Evolutionary conservation across 2,888 invertebrate species (phyloP).

Genomic region (Agonopterix arenella): DNA sequence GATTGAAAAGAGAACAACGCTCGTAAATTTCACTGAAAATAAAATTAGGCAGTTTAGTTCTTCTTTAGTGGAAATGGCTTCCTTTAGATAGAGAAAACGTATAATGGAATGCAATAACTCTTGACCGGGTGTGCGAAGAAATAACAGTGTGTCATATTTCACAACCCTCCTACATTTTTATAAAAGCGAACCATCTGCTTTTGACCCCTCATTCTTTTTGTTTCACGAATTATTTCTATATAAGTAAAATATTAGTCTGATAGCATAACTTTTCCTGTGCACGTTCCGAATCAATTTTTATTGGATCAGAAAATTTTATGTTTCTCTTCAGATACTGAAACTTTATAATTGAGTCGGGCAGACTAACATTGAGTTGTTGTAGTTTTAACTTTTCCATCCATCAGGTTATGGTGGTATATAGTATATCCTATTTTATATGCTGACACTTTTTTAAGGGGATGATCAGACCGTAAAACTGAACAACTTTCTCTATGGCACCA

Average conservation of each 20-base stretch:
- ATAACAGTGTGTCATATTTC: slow-evolving; percentile 77
- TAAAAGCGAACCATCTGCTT: slow-evolving; percentile 76
- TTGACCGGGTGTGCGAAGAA: slow-evolving; percentile 77
- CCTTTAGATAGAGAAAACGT: slow-evolving; percentile 75
- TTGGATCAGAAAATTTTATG: slow-evolving; percentile 20
- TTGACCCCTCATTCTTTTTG: slow-evolving; percentile 76
- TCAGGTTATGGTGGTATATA: too few species aligned
- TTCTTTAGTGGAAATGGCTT: slow-evolving; percentile 73
- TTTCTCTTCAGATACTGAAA: slow-evolving; percentile 11
- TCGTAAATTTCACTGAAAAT: slow-evolving; percentile 22
- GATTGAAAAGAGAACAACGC: too few species aligned
- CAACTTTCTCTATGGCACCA: too few species aligned
- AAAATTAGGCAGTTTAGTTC: slow-evolving; percentile 71
- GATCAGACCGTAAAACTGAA: too few species aligned
- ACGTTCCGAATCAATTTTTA: slow-evolving; percentile 37
- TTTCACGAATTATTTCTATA: slow-evolving; percentile 71
- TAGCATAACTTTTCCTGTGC: slow-evolving; percentile 38
- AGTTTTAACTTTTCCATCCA: too few species aligned
- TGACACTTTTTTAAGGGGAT: too few species aligned
- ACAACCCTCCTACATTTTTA: slow-evolving; percentile 77
- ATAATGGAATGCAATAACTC: slow-evolving; percentile 77
- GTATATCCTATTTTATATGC: too few species aligned
- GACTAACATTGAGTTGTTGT: not conserved
- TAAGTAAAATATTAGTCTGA: slow-evolving; percentile 57
- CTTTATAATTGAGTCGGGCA: slow-evolving; percentile 7